Conservation (phyloP, 2,113 vertebrate genomes). For the Corythaeola cristata region DNA sequence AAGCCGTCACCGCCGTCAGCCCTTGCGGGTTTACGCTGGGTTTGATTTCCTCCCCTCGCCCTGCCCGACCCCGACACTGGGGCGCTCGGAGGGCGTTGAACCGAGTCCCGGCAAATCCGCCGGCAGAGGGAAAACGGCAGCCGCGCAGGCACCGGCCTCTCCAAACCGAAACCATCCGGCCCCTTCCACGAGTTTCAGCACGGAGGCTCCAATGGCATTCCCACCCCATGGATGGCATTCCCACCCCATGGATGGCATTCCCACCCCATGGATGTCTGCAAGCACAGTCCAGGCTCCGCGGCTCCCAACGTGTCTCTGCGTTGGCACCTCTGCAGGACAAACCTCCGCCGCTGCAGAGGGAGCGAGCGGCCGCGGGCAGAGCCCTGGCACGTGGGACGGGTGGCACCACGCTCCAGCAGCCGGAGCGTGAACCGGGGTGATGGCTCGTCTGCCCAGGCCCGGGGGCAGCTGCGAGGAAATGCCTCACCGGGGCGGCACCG, state of each 20-base stretch:
- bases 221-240: neutral
- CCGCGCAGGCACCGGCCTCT: neutral
- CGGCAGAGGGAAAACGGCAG: neutral
- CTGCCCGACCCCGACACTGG: neutral
- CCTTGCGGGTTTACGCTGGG: neutral
- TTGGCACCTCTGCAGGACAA: neutral
- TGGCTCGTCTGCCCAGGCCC: neutral
- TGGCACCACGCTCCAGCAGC: neutral
- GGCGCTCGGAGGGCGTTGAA: neutral
- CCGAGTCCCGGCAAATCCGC: neutral
- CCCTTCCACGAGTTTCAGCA: neutral
- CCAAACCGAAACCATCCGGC: neutral
- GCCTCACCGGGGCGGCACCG: neutral
- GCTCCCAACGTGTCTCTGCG: fast-evolving
- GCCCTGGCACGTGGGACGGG: neutral
- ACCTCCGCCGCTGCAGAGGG: neutral
- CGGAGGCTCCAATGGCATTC: fast-evolving
- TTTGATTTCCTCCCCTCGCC: neutral
- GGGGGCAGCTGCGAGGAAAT: neutral
- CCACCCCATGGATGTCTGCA: neutral
- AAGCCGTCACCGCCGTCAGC: no score
- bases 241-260: neutral
- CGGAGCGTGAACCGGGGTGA: fast-evolving
- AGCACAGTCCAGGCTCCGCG: neutral
- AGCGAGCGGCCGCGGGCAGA: neutral